Evolutionary conservation across 1,140 invertebrate species (phyloP), one percentile per base, ranked within the genome.

Genomic region (Mylabris phalerata): DNA sequence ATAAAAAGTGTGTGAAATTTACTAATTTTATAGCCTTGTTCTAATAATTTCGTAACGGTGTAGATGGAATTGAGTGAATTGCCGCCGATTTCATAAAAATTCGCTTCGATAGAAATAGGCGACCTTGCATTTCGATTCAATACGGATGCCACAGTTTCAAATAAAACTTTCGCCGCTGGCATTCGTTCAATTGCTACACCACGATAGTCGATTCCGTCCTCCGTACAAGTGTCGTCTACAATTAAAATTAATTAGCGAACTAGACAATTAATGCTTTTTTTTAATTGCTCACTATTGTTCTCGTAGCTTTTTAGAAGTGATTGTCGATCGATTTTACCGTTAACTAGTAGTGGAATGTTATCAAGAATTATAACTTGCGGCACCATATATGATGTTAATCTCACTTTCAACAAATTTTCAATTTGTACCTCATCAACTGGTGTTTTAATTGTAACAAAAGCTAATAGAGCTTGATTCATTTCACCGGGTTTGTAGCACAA

Each of bases 311-410:
- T 84, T 41, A 92, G 71, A 25, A 93, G 71, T 0, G 78, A 72
- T 69, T 92, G 90, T 55, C 90, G 78, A 73, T 94, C 90, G 7
- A 86, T 84, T 78, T 93, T 94, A 4, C 90, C 90, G 73, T 93
- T 94, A 0, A 88, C 86, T 7, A 93, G 73, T 3, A 90, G 73
- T 0, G 90, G 91, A 56, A 93, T 82, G 4, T 72, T 79, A 6
- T 90, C 84, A 3, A 92, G 71, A 1, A 88, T 71, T 5, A 90
- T 78, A 0, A 92, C 80, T 74, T 87, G 84, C 0, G 90, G 89
- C 6, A 90, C 77, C 86, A 91, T 90, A 69, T 92, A 92, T 4
- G 81, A 73, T 0, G 87, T 82, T 3, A 91, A 69, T 43, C 76
- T 79, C 50, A 79, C 79, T 68, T 81, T 80, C 19, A 92, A 71